A percentile compares a stretch with the other conserved stretches of the same genome.
Evolutionary conservation across 1,140 invertebrate genomes (phyloP).

Genomic region (Galendromus occidentalis): DNA sequence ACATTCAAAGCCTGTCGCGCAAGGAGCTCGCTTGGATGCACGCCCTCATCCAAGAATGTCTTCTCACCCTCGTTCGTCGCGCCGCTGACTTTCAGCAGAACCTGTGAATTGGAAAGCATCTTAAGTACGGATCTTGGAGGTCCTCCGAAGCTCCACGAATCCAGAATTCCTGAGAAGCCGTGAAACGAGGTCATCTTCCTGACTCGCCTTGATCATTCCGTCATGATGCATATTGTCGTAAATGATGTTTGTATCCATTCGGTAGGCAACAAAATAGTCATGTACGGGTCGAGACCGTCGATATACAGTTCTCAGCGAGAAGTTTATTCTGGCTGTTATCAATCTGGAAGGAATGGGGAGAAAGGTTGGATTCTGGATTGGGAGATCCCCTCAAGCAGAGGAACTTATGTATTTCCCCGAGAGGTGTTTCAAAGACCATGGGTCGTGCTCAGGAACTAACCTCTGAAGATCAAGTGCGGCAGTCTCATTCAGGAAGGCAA

Average conservation of each 20-base stretch:
- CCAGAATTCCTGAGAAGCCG: too few relatives aligned
- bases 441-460: background rate
- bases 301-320: background rate
- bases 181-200: conserved; percentile 37
- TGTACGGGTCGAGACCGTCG: background rate
- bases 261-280: conserved; percentile 31
- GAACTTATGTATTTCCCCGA: too few relatives aligned
- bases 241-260: conserved; percentile 46
- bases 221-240: conserved; percentile 23
- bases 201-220: conserved; percentile 54
- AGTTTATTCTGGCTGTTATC: background rate
- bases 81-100: background rate
- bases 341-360: background rate
- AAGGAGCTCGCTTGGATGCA: conserved; percentile 11
- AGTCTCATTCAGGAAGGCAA: background rate
- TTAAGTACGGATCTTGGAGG: too few relatives aligned
- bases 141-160: too few relatives aligned
- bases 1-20: conserved; percentile 45
- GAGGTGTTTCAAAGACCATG: too few relatives aligned
- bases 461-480: background rate
- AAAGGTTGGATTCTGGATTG: too few relatives aligned
- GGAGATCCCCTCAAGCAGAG: too few relatives aligned
- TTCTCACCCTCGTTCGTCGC: conserved; percentile 21
- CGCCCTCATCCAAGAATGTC: conserved; percentile 8
- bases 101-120: background rate